phyloP scores from a whole-genome alignment of 2,888 invertebrate species.

The Luperina testacea region DNA sequence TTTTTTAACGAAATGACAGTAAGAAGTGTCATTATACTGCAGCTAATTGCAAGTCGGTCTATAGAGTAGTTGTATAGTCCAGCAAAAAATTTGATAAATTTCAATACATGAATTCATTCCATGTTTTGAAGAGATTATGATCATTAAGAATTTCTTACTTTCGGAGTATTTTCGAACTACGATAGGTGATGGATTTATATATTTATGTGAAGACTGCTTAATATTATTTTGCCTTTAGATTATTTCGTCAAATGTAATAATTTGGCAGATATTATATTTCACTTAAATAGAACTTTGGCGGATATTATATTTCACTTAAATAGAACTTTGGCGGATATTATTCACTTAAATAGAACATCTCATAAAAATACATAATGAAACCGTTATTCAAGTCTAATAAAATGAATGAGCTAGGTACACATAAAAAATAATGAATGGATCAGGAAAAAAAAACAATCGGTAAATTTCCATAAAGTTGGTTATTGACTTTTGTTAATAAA shows the following conservation, averaged over 20 bases:
- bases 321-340: too few relatives aligned
- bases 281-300: too few relatives aligned
- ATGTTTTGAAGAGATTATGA: not conserved
- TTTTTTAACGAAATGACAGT: too few relatives aligned
- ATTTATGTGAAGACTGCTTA: not conserved
- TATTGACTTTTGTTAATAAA: slow-evolving; percentile 50
- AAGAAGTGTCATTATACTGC: too few relatives aligned
- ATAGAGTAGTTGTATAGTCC: not conserved
- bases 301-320: slow-evolving; percentile 23
- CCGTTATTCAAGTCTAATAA: slow-evolving; percentile 60
- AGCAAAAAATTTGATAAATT: not conserved
- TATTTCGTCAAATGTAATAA: slow-evolving; percentile 21
- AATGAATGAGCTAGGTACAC: slow-evolving; percentile 55
- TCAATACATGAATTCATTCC: not conserved
- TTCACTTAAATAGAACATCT: slow-evolving; percentile 37
- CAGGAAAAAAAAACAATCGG: slow-evolving; percentile 43
- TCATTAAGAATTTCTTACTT: not conserved
- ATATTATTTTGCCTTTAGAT: slow-evolving; percentile 9
- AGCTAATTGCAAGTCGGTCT: too few relatives aligned
- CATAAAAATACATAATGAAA: slow-evolving; percentile 31
- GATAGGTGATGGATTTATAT: not conserved
- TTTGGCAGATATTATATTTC: slow-evolving; percentile 18
- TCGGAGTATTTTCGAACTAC: not conserved
- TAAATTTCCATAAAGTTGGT: slow-evolving; percentile 53
- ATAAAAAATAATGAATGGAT: slow-evolving; percentile 53